Evolutionary conservation across 1,140 invertebrate species (phyloP), one percentile per base, ranked within the genome.

Genomic region (Amyelois transitella): DNA sequence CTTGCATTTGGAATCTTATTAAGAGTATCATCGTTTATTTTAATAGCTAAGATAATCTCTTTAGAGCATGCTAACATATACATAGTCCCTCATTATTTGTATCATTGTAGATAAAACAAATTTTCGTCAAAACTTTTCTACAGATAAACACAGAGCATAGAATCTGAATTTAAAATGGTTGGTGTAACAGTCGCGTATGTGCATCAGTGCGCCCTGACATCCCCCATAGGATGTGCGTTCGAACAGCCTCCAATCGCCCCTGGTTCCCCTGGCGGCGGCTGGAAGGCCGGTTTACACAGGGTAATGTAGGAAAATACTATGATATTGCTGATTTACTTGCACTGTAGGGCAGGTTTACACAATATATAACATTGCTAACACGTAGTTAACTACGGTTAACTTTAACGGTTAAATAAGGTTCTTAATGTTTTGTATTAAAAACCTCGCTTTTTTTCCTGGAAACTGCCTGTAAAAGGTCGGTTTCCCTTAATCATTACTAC

Each of bases 141-240:
- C 2, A 44, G 7, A 19, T 20, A 20, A 5, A 45, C 12, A 45
- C 19, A 45, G 3, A 45, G 47, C 62, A 64, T 60, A 28, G 43
- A 60, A 62, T 72, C 44, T 65, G 49, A 44, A 43, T 52, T 66
- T 63, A 52, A 55, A 38, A 54, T 50, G 59, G 58, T 53, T 55
- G 45, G 10, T n/a, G n/a, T 21, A 48, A 48, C 21, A 14, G 45
- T 18, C 53, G 17, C 7, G 38, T 53, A 55, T 55, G 50, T 52
- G 53, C 53, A 55, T 52, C 24, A 60, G 47, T 44, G 55, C 45
- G 28, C 38, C 7, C 17, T 20, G 54, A 53, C 57, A 45, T 43
- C 49, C 67, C 70, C 69, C 63, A 57, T 61, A 76, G 74, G 76
- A 79, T 75, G 74, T 79, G 62, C 76, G 70, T 69, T 63, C 64